Percentiles rank a stretch among this genome's conserved stretches.
These are phyloP conservation scores for Limonius californicus DNA, from an alignment of 1,140 invertebrate genomes.

Conservation along the genomic window DNA sequence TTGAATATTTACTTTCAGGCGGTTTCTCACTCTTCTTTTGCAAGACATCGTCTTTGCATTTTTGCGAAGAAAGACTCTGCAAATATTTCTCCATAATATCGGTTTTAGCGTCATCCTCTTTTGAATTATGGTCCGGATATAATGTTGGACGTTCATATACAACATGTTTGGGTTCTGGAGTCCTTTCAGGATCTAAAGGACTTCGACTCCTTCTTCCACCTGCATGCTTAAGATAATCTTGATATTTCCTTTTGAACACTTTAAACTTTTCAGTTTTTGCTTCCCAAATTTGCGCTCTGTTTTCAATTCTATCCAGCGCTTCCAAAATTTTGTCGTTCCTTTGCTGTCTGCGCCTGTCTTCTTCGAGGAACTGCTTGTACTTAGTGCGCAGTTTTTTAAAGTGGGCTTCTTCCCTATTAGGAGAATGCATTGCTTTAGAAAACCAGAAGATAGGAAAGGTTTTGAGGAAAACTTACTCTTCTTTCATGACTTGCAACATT, in stretches of 20 bases:
- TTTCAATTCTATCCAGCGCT: constrained; percentile 56
- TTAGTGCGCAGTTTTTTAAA: constrained; percentile 52
- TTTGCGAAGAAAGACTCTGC: constrained; percentile 3
- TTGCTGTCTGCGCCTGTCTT: constrained; percentile 55
- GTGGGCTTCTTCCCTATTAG: constrained; percentile 39
- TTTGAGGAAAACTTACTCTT: constrained; percentile 40
- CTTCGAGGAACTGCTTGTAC: constrained; percentile 59
- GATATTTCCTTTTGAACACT: constrained; percentile 45
- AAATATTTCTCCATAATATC: constrained; percentile 11
- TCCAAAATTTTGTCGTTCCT: constrained; percentile 56
- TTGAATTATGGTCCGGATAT: not conserved
- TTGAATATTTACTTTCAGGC: constrained; percentile 2
- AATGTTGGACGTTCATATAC: no score
- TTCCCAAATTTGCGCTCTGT: constrained; percentile 52
- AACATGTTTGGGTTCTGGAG: no score
- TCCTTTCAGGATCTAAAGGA: no score
- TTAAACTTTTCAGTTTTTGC: constrained; percentile 60
- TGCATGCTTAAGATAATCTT: not conserved
- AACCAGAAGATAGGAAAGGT: not conserved
- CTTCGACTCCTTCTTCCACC: no score
- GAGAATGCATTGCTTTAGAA: not conserved
- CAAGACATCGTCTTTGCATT: not conserved
- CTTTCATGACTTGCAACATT: constrained; percentile 39
- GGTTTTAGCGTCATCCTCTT: not conserved
- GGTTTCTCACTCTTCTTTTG: not conserved